A percentile compares a stretch with the other conserved stretches of the same genome.
These are phyloP conservation scores for Siniperca undulata DNA, from an alignment of 2,797 vertebrate species.

Conservation along the genomic window DNA sequence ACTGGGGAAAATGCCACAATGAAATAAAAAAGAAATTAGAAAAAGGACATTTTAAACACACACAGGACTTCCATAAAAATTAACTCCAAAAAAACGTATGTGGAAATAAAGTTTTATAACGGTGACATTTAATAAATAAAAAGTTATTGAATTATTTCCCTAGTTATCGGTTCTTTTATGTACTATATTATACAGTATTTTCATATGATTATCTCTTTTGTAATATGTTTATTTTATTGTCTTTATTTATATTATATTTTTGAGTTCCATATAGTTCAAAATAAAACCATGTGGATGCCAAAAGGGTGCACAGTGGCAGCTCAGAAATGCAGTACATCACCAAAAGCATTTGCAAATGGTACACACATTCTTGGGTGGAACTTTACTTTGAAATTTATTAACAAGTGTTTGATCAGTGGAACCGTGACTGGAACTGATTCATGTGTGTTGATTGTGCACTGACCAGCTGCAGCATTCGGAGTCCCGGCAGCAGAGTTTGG, in stretches of 20 bases:
- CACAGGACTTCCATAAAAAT: neutral
- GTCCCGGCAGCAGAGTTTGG: slow-evolving; percentile 41
- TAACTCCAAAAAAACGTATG: neutral
- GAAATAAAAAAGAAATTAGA: neutral
- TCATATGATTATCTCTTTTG: neutral
- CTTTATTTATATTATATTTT: neutral
- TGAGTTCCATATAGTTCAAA: neutral
- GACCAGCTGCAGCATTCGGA: slow-evolving; percentile 45
- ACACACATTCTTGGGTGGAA: neutral
- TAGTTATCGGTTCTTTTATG: neutral
- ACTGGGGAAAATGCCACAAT: too few relatives aligned
- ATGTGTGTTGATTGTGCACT: slow-evolving; percentile 18
- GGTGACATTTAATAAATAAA: neutral
- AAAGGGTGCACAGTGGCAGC: neutral
- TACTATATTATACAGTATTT: neutral
- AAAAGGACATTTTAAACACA: neutral
- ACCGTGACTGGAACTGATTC: neutral
- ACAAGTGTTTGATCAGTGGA: neutral
- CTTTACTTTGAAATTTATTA: neutral
- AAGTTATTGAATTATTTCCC: neutral
- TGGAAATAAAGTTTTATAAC: neutral
- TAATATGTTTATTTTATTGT: neutral
- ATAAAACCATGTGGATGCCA: neutral
- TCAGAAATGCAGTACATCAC: neutral
- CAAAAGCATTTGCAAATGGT: neutral